A percentile compares a stretch with the other conserved stretches of the same genome.
Conservation (phyloP, 1,140 invertebrate species). For the Scaptomyza montana region DNA sequence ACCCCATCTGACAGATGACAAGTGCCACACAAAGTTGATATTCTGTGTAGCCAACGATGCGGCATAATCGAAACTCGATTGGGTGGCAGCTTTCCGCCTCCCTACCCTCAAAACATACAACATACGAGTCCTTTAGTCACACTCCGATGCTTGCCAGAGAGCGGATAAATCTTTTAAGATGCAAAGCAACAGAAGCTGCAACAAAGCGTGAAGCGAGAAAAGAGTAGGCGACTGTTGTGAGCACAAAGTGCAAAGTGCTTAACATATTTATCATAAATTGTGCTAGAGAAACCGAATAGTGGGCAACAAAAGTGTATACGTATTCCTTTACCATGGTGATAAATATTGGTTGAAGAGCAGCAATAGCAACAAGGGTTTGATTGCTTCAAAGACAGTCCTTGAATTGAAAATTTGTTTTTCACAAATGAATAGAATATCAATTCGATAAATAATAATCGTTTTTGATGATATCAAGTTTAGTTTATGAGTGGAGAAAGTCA, state of each 20-base stretch:
- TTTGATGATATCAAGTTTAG: too few species aligned
- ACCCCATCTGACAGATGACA: conserved; percentile 24
- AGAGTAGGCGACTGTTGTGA: conserved; percentile 44
- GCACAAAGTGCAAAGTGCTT: conserved; percentile 30
- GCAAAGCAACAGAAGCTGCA: conserved; percentile 62
- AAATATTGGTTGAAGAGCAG: conserved; percentile 3
- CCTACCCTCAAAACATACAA: neutral
- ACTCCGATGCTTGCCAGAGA: conserved; percentile 6
- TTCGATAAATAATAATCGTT: too few species aligned
- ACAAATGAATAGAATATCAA: too few species aligned
- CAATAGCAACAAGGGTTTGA: neutral
- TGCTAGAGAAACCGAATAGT: neutral
- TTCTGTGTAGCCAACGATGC: conserved; percentile 35
- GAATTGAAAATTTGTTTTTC: too few species aligned
- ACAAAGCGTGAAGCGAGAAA: conserved; percentile 43
- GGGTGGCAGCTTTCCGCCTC: conserved; percentile 3
- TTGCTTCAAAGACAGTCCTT: too few species aligned
- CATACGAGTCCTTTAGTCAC: conserved; percentile 35
- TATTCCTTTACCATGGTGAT: neutral
- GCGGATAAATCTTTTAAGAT: conserved; percentile 31
- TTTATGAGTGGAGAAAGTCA: too few species aligned
- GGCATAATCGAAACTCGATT: conserved; percentile 54
- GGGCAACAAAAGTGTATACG: neutral
- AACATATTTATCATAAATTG: conserved; percentile 56
- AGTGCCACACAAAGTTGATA: conserved; percentile 45